Conservation (phyloP, 2,888 invertebrate genomes). For the Cerceris rybyensis region DNA sequence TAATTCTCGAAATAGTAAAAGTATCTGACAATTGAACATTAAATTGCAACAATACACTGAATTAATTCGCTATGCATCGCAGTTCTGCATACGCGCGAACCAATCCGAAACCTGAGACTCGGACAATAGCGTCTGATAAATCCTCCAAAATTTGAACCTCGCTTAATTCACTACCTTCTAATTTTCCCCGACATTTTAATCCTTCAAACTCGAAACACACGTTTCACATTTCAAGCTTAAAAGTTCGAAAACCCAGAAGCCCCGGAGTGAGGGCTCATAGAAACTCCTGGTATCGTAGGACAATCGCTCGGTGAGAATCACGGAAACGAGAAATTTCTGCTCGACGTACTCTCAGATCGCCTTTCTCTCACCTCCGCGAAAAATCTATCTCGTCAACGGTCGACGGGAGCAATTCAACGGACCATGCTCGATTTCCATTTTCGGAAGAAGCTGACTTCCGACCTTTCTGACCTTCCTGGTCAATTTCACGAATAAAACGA, state of each 20-base stretch:
- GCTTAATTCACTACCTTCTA: too few species aligned
- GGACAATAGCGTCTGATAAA: too few species aligned
- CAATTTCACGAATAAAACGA: slow-evolving; percentile 9
- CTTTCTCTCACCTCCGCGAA: not conserved
- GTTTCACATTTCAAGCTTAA: too few species aligned
- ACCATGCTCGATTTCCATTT: slow-evolving; percentile 11
- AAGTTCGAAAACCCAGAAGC: not conserved
- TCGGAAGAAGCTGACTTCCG: not conserved
- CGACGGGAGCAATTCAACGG: not conserved
- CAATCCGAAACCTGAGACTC: too few species aligned
- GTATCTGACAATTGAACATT: too few species aligned
- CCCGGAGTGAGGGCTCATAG: not conserved
- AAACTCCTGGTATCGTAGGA: slow-evolving; percentile 12
- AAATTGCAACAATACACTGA: too few species aligned
- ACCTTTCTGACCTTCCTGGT: not conserved
- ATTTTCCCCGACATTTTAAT: too few species aligned
- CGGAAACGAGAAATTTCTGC: slow-evolving; percentile 19
- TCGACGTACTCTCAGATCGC: slow-evolving; percentile 10
- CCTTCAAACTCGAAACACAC: too few species aligned
- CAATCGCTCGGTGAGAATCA: slow-evolving; percentile 24
- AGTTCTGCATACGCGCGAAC: too few species aligned
- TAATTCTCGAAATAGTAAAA: too few species aligned
- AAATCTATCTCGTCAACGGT: slow-evolving; percentile 2
- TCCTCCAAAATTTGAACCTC: too few species aligned
- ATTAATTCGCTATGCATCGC: too few species aligned